These are phyloP conservation scores for Odontophorus gujanensis DNA, from an alignment of 2,113 vertebrate genomes.

Conservation along the genomic window DNA sequence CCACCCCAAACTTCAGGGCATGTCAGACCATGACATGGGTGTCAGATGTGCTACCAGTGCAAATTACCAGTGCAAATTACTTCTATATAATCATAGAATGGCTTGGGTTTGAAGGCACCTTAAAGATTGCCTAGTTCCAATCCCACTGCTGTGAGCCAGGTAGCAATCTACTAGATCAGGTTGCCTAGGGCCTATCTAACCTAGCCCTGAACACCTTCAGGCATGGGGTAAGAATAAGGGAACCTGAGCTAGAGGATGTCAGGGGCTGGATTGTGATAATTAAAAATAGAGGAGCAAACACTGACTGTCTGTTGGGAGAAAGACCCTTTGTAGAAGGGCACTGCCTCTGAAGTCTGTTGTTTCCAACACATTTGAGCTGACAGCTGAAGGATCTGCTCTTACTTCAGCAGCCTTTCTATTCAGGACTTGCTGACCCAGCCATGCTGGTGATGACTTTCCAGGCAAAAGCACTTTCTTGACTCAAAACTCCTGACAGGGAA, in stretches of 20 bases:
- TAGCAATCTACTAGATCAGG: neutral
- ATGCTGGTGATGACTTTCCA: neutral
- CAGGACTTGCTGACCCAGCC: neutral
- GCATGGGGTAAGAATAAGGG: neutral
- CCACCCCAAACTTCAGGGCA: neutral
- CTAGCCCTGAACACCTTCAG: neutral
- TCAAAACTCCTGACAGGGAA: constrained; percentile 5
- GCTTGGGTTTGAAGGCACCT: neutral
- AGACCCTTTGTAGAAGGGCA: neutral
- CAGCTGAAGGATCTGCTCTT: neutral
- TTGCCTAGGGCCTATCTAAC: neutral
- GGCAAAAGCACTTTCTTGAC: constrained; percentile 7
- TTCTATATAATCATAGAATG: neutral
- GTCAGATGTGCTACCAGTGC: neutral
- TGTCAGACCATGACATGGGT: fast-evolving
- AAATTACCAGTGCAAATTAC: neutral
- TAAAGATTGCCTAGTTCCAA: neutral
- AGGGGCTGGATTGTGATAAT: neutral
- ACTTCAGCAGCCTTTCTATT: neutral
- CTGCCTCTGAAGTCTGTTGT: neutral
- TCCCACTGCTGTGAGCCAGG: neutral
- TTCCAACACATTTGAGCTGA: neutral
- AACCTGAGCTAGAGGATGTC: neutral
- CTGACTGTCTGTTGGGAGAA: fast-evolving
- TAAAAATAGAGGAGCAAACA: neutral